phyloP scores from a whole-genome alignment of 2,797 vertebrate genomes.

The Xiphophorus birchmanni region DNA sequence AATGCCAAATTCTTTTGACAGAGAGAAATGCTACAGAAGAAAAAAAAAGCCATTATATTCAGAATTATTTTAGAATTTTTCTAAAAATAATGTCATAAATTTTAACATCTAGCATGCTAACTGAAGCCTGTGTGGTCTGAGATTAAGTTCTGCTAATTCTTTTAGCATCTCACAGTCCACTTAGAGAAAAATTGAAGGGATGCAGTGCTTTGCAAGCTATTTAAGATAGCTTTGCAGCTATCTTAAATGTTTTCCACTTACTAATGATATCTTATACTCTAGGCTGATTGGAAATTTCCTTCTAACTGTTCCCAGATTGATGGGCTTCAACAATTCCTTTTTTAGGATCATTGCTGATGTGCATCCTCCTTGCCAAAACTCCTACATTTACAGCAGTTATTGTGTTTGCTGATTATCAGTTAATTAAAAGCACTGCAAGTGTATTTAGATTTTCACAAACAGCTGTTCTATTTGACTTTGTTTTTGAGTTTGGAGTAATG shows the following conservation, averaged over 20 bases:
- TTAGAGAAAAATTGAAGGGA: neutral
- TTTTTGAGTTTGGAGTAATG: neutral
- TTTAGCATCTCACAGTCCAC: neutral
- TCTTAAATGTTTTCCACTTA: neutral
- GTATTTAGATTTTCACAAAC: neutral
- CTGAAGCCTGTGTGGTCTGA: neutral
- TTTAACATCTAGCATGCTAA: neutral
- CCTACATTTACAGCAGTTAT: neutral
- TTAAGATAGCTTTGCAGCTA: neutral
- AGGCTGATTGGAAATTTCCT: neutral
- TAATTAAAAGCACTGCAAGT: neutral
- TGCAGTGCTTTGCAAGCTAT: neutral
- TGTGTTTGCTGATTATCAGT: neutral
- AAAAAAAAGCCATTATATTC: neutral
- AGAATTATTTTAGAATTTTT: neutral
- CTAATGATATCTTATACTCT: neutral
- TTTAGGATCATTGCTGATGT: neutral
- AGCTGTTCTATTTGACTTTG: neutral
- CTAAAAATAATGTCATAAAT: neutral
- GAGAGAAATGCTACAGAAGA: neutral
- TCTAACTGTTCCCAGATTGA: too few relatives aligned
- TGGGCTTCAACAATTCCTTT: neutral
- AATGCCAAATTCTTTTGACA: neutral
- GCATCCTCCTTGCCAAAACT: neutral
- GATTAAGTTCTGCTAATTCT: neutral